phyloP scores from a whole-genome alignment of 2,113 vertebrate species.

The Pristiophorus japonicus region DNA sequence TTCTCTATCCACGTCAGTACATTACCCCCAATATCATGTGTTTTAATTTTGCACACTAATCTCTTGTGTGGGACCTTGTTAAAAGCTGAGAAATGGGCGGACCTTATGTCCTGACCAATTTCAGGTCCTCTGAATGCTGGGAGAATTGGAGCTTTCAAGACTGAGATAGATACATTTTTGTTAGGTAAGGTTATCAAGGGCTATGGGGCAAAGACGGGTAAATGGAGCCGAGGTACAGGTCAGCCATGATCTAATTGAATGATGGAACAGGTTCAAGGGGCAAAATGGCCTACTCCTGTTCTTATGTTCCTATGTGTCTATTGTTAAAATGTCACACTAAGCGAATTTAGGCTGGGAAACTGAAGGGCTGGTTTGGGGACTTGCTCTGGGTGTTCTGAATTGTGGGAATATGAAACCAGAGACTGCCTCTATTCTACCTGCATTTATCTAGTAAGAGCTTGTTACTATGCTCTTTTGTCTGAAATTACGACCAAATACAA shows the following conservation, averaged over 20 bases:
- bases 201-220: background rate
- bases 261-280: background rate
- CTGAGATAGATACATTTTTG: background rate
- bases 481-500: conserved; percentile 46
- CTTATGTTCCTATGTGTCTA: conserved; percentile 46
- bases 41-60: too few species aligned
- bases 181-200: background rate
- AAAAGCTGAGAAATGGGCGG: too few species aligned
- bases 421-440: conserved; percentile 52
- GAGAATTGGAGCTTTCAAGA: conserved; percentile 43
- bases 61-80: too few species aligned
- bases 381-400: conserved; percentile 58
- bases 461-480: conserved; percentile 51
- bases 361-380: conserved; percentile 50
- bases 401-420: conserved; percentile 64
- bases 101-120: too few species aligned
- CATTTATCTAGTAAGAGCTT: conserved; percentile 52
- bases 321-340: conserved; percentile 64
- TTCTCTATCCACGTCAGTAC: too few species aligned
- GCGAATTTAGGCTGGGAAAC: conserved; percentile 64
- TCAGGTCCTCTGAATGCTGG: background rate
- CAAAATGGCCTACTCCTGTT: background rate
- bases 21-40: too few species aligned
- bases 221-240: background rate
- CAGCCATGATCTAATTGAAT: background rate